A percentile compares a stretch with the other conserved stretches of the same genome.
These are phyloP conservation scores for Achlya flavicornis DNA, from an alignment of 2,888 invertebrate species.

Conservation along the genomic window DNA sequence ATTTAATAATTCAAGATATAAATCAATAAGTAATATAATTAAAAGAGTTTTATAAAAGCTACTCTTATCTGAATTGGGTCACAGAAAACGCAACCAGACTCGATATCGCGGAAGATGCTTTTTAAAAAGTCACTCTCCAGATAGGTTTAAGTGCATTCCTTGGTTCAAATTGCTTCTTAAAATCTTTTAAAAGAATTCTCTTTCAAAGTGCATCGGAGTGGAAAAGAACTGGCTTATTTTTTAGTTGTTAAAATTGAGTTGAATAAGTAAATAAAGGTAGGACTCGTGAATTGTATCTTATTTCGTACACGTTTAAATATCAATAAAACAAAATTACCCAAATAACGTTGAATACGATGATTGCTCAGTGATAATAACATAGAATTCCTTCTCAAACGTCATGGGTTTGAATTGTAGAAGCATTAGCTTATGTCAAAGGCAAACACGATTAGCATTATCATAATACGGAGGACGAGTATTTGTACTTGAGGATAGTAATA, in stretches of 20 bases:
- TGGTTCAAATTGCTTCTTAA: constrained; percentile 46
- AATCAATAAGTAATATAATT: too few species aligned
- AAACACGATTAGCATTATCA: too few species aligned
- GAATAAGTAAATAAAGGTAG: neutral
- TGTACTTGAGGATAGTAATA: too few species aligned
- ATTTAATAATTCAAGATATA: too few species aligned
- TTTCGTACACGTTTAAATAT: neutral
- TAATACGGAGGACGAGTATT: too few species aligned
- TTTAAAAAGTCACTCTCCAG: constrained; percentile 43
- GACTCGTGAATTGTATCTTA: neutral
- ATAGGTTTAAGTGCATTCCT: constrained; percentile 54
- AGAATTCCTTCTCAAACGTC: too few species aligned
- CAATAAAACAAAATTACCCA: too few species aligned
- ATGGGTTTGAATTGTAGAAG: too few species aligned
- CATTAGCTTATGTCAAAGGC: too few species aligned
- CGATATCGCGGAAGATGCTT: constrained; percentile 35
- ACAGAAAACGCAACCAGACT: constrained; percentile 14
- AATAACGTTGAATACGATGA: too few species aligned
- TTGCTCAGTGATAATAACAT: neutral
- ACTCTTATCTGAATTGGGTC: neutral
- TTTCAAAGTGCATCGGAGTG: constrained; percentile 27
- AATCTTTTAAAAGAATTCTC: constrained; percentile 39
- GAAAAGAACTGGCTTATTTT: constrained; percentile 34
- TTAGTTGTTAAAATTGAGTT: constrained; percentile 12
- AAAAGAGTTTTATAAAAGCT: too few species aligned